Percentiles rank a stretch among this genome's conserved stretches.
Evolutionary conservation across 2,113 vertebrate genomes (phyloP).

Genomic region (Oncorhynchus gorbuscha): DNA sequence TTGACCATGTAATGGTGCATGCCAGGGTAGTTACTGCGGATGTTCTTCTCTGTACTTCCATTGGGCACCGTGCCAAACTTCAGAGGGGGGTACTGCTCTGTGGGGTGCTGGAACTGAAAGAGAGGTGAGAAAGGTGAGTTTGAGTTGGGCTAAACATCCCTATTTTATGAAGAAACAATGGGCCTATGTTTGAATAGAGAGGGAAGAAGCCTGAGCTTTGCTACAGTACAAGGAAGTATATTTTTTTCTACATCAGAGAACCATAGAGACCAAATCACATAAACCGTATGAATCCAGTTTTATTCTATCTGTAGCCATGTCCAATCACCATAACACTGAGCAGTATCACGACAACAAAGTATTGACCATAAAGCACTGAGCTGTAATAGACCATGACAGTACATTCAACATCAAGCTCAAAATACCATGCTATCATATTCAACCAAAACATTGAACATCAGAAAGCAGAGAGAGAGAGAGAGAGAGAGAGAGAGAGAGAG

Average conservation of each 20-base stretch:
- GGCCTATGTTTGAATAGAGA: slow-evolving; percentile 27
- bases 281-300: too few species aligned
- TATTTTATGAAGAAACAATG: not conserved
- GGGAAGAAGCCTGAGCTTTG: not conserved
- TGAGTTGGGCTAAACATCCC: slow-evolving; percentile 2
- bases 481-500: too few species aligned
- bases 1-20: slow-evolving; percentile 95
- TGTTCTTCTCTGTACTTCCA: slow-evolving; percentile 93
- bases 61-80: slow-evolving; percentile 93
- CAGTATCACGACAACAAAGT: not conserved
- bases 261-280: too few species aligned
- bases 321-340: not conserved
- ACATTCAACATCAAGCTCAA: too few species aligned
- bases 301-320: not conserved
- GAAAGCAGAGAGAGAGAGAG: too few species aligned
- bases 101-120: slow-evolving; percentile 87
- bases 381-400: too few species aligned
- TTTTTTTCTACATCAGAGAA: too few species aligned
- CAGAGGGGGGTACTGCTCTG: slow-evolving; percentile 89
- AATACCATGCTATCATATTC: too few species aligned
- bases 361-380: too few species aligned
- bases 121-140: slow-evolving; percentile 42
- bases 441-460: too few species aligned
- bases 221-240: too few species aligned
- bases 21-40: slow-evolving; percentile 91